These are phyloP conservation scores for Cygnus atratus DNA, from an alignment of 2,113 vertebrate species.

Conservation along the genomic window DNA sequence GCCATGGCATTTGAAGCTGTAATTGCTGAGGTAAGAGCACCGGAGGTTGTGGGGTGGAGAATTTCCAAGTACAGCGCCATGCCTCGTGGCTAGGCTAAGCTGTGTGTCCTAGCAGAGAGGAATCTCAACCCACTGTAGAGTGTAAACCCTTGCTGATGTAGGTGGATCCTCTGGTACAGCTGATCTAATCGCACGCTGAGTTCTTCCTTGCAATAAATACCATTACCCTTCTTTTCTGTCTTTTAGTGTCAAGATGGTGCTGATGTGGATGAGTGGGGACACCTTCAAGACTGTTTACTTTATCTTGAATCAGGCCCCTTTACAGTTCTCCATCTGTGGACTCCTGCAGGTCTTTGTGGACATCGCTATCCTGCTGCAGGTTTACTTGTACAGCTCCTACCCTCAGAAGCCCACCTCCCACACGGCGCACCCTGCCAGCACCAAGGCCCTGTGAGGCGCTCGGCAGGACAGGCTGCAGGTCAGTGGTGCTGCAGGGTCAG, in stretches of 20 bases:
- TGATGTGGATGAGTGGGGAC: constrained; percentile 98
- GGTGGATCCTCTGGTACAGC: neutral
- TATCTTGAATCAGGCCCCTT: constrained; percentile 90
- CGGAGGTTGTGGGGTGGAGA: neutral
- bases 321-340: constrained; percentile 95
- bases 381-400: constrained; percentile 87
- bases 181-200: neutral
- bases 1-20: neutral
- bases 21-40: neutral
- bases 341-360: constrained; percentile 94
- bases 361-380: constrained; percentile 90
- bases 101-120: neutral
- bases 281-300: constrained; percentile 97
- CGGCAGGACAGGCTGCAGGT: neutral
- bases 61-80: neutral
- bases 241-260: constrained; percentile 94
- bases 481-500: neutral
- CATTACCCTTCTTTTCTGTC: neutral
- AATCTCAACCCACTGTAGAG: neutral
- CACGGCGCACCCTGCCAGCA: constrained; percentile 81
- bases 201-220: neutral
- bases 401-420: constrained; percentile 88
- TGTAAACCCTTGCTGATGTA: neutral
- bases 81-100: fast-evolving
- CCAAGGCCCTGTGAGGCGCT: constrained; percentile 89